phyloP scores from a whole-genome alignment of 2,797 vertebrate species.

The Tamandua tetradactyla region DNA sequence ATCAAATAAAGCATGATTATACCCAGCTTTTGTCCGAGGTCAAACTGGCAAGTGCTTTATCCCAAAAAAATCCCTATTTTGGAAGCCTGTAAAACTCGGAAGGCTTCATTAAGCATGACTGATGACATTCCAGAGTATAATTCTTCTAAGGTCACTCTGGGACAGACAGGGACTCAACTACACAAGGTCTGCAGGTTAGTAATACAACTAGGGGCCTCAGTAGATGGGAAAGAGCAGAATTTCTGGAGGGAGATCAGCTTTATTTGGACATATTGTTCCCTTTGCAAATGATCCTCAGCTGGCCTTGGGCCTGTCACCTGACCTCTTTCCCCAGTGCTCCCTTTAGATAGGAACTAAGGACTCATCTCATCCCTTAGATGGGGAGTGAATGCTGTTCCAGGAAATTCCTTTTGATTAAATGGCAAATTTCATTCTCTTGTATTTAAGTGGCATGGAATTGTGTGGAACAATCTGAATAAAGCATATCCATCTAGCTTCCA shows the following conservation, averaged over 20 bases:
- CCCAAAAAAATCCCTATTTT: background rate
- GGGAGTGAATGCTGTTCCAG: background rate
- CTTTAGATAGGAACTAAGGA: background rate
- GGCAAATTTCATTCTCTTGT: background rate
- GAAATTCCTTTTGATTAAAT: background rate
- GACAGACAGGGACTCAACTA: background rate
- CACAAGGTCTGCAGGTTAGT: background rate
- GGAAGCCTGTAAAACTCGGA: constrained; percentile 12
- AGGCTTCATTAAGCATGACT: background rate
- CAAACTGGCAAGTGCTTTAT: constrained; percentile 32
- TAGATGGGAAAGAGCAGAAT: background rate
- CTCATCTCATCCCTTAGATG: background rate
- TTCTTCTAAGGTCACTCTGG: background rate
- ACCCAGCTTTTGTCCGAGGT: constrained; percentile 23
- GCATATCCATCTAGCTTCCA: rapidly evolving
- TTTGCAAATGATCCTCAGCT: background rate
- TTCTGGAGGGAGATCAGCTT: background rate
- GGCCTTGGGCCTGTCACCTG: background rate
- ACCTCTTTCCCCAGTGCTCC: background rate
- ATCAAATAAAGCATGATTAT: background rate
- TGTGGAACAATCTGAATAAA: background rate
- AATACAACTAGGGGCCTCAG: background rate
- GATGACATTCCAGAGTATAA: background rate
- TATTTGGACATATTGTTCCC: background rate
- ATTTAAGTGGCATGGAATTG: background rate